Conservation (phyloP, 2,888 invertebrate species). For the Nesidiocoris tenuis region DNA sequence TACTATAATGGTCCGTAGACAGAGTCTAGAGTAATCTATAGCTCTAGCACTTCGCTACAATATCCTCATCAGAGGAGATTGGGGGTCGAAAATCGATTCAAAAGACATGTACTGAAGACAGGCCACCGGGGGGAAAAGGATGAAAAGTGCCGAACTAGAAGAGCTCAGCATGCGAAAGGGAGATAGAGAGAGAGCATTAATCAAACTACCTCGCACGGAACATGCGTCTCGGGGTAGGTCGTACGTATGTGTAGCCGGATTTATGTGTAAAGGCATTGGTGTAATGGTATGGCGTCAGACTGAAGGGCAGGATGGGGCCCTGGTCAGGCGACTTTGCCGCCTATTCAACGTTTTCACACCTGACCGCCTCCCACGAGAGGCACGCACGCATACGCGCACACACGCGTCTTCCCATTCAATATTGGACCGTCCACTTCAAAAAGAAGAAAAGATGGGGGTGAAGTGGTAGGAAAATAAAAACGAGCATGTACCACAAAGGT, state of each 20-base stretch:
- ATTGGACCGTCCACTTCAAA: background rate
- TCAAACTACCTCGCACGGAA: background rate
- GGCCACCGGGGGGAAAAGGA: background rate
- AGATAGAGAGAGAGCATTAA: background rate
- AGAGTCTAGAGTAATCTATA: too few relatives aligned
- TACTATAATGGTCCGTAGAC: too few relatives aligned
- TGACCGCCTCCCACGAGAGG: background rate
- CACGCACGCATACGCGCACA: background rate
- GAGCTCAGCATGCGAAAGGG: background rate
- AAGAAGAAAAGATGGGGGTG: background rate
- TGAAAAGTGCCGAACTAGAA: background rate
- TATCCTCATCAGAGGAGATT: background rate
- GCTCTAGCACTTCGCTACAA: too few relatives aligned
- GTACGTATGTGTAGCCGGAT: background rate
- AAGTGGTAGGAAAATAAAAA: background rate
- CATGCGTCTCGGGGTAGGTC: background rate
- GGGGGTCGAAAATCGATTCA: background rate
- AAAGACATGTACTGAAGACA: background rate
- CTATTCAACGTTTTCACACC: conserved; percentile 10
- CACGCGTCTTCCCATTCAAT: background rate
- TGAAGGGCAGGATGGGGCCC: background rate
- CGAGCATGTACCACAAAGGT: background rate
- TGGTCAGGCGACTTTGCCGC: background rate
- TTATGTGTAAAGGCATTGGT: background rate
- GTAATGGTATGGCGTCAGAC: background rate